phyloP scores from a whole-genome alignment of 2,888 invertebrate genomes.

The Cyclophora albipunctata region DNA sequence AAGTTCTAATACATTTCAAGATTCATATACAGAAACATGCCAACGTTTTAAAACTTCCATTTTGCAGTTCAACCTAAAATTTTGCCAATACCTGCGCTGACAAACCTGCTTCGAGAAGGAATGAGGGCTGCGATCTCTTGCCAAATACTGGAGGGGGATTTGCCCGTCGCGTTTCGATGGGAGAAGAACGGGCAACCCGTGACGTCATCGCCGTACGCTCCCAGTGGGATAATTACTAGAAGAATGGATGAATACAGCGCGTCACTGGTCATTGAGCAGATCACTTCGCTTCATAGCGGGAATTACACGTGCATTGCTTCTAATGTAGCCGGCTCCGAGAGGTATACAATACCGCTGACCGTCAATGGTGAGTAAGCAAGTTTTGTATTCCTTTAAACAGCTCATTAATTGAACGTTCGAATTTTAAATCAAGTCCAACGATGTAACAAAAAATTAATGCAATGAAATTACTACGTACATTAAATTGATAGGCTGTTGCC shows the following conservation, averaged over 20 bases:
- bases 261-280: conserved; percentile 88
- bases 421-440: no score
- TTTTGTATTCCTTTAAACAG: neutral
- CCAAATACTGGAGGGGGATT: conserved; percentile 93
- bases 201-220: conserved; percentile 75
- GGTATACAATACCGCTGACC: conserved; percentile 85
- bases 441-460: no score
- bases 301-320: conserved; percentile 95
- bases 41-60: neutral
- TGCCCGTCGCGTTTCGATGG: conserved; percentile 94
- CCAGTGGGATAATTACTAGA: conserved; percentile 62
- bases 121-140: conserved; percentile 93
- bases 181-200: conserved; percentile 89
- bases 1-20: no score
- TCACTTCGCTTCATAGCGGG: conserved; percentile 89
- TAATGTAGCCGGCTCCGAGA: conserved; percentile 88
- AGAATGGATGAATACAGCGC: conserved; percentile 90
- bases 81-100: conserved; percentile 87
- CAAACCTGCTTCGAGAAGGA: conserved; percentile 86
- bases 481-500: no score
- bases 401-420: no score
- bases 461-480: no score
- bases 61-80: conserved; percentile 87
- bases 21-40: no score
- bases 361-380: conserved; percentile 79